phyloP scores from a whole-genome alignment of 1,140 invertebrate genomes.

The Bombus breviceps region DNA sequence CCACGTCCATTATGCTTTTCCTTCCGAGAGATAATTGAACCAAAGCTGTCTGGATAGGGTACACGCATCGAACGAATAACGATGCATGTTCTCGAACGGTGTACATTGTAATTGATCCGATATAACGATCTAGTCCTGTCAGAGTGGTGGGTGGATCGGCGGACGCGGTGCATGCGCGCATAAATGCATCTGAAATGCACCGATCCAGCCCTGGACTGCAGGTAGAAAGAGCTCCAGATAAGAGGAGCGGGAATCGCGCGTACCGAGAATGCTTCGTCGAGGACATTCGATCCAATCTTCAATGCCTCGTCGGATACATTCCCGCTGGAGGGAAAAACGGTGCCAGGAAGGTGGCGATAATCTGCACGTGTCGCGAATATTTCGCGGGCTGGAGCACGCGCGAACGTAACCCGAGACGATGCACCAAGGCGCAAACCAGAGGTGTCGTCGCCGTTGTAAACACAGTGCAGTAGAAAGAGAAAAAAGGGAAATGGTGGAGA shows the following conservation, averaged over 20 bases:
- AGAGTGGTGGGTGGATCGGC: not conserved
- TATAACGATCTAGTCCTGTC: conserved; percentile 48
- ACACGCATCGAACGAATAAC: conserved; percentile 34
- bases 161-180: conserved; percentile 4
- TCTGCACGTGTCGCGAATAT: conserved; percentile 71
- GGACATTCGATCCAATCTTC: conserved; percentile 72
- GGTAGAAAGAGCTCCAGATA: conserved; percentile 57
- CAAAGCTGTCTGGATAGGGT: not conserved
- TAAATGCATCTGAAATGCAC: conserved; percentile 34
- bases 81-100: conserved; percentile 30
- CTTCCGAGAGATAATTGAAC: conserved; percentile 35
- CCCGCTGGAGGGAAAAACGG: conserved; percentile 25
- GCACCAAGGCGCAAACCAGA: conserved; percentile 49
- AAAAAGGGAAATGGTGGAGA: not conserved
- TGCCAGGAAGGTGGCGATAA: conserved; percentile 66
- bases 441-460: conserved; percentile 58
- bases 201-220: conserved; percentile 42
- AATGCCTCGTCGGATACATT: conserved; percentile 19
- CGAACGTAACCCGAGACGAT: conserved; percentile 65
- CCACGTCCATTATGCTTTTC: conserved; percentile 24
- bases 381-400: conserved; percentile 68
- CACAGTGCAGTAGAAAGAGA: not conserved
- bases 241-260: conserved; percentile 49
- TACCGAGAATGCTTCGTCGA: conserved; percentile 65
- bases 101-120: conserved; percentile 47